Base-by-base conservation (phyloP, 2,888 invertebrate genomes). In the Leptura quadrifasciata region DNA sequence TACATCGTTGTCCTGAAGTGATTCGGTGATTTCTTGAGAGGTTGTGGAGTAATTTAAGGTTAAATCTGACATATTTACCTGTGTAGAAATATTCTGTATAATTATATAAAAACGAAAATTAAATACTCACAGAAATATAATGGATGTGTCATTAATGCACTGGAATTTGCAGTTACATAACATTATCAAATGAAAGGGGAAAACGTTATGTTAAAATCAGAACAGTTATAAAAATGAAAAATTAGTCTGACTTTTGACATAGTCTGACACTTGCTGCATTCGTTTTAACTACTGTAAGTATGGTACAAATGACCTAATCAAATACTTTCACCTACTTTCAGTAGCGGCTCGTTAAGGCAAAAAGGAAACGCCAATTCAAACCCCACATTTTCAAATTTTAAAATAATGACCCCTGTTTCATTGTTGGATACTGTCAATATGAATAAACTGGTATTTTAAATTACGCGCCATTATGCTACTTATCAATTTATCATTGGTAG, bases 61-160 rank as follows among this genome's bases (percentile, higher is more conserved):
- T 58, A 69, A n/a, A 39, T 39, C 10, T 68, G 31, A 24, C 57
- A 68, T 55, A 27, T 20, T 55, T 54, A 35, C 21, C 68, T 68
- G 8, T 15, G 52, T 52, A 64, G 8, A 64, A 20, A 20, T 47
- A 47, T 1, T 1, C 6, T 6, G 21, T 64, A 52, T 6, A 17
- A 39, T 18, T 4, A 15, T 12, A 21, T 21, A 17, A 52, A n/a
- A 12, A 12, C 1, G 15, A 0, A 3, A 27, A n/a, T 31, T 8
- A 60, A 68, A 57, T 57, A 68, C 68, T 55, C 55, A 68, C 68
- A 55, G 24, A 8, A 55, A 24, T 52, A 17, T 20, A 35, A 54
- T 52, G 55, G n/a, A 20, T 15, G 68, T 24, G 20, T 31, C 68
- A 68, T 68, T 55, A 67, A 68, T 15, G 31, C n/a, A 5, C n/a